phyloP scores from a whole-genome alignment of 1,140 invertebrate genomes.

The Drosophila sucinea region DNA sequence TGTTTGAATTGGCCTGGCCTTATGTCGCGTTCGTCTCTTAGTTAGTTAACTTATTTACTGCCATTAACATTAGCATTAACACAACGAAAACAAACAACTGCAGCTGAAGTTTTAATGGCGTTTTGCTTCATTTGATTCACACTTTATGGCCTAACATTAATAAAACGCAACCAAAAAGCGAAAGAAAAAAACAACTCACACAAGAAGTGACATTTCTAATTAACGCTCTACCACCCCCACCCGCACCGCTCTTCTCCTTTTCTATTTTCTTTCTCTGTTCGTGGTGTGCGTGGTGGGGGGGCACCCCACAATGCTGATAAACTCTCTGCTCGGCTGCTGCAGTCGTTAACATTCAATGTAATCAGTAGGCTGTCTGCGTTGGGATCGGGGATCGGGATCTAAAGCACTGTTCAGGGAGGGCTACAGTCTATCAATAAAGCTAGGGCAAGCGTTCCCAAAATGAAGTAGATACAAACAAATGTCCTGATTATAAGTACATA shows the following conservation, averaged over 20 bases:
- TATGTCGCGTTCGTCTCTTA: neutral
- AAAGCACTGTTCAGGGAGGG: slow-evolving; percentile 5
- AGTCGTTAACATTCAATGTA: slow-evolving; percentile 32
- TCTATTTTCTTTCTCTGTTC: neutral
- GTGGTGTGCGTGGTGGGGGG: slow-evolving; percentile 11
- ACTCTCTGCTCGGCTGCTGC: slow-evolving; percentile 2
- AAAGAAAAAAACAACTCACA: slow-evolving; percentile 16
- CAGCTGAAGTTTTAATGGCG: slow-evolving; percentile 21
- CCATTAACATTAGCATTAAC: slow-evolving; percentile 1
- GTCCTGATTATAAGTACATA: too few relatives aligned
- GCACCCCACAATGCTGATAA: slow-evolving; percentile 36
- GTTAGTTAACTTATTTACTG: slow-evolving; percentile 20
- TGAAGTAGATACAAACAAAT: too few relatives aligned
- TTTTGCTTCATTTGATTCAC: slow-evolving; percentile 11
- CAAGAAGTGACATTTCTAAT: slow-evolving; percentile 38
- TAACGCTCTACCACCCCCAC: slow-evolving; percentile 20
- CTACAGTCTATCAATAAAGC: slow-evolving; percentile 1
- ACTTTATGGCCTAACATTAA: slow-evolving; percentile 54
- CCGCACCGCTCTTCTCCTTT: neutral
- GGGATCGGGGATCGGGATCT: slow-evolving; percentile 6
- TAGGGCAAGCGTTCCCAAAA: neutral
- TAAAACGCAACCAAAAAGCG: slow-evolving; percentile 51
- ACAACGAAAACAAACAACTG: slow-evolving; percentile 21
- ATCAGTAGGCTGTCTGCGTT: slow-evolving; percentile 28
- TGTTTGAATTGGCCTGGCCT: neutral